phyloP scores from a whole-genome alignment of 64 coral and sea anemone species.

The Stylophora pistillata region DNA sequence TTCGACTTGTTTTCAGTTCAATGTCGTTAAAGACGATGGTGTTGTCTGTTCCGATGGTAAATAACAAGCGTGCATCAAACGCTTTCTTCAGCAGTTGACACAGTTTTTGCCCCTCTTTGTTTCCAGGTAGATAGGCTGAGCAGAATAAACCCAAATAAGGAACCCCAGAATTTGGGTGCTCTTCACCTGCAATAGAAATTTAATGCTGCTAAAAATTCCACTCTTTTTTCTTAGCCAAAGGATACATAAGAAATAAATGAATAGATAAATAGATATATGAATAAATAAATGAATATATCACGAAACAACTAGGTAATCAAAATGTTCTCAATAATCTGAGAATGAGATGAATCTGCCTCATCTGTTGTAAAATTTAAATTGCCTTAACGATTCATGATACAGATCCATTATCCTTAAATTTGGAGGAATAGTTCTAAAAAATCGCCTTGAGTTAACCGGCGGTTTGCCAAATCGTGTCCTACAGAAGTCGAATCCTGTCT shows the following conservation, averaged over 20 bases:
- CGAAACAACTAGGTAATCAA: too few relatives aligned
- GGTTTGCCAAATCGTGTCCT: too few relatives aligned
- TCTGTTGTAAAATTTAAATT: too few relatives aligned
- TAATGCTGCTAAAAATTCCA: background rate
- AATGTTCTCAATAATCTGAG: too few relatives aligned
- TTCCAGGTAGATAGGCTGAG: background rate
- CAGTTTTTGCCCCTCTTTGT: background rate
- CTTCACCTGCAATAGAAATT: background rate
- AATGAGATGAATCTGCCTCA: too few relatives aligned
- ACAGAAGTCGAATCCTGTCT: too few relatives aligned
- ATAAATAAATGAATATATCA: too few relatives aligned
- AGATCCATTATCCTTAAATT: too few relatives aligned
- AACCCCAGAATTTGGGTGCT: constrained; percentile 23
- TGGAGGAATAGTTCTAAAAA: too few relatives aligned
- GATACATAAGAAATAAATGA: background rate
- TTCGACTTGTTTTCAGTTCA: constrained; percentile 17
- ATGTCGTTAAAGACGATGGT: constrained; percentile 5
- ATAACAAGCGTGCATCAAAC: background rate
- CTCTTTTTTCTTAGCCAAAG: background rate
- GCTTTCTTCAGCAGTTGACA: background rate
- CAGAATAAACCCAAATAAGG: constrained; percentile 14
- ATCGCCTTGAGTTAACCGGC: too few relatives aligned
- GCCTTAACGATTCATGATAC: too few relatives aligned
- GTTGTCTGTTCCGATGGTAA: constrained; percentile 5
- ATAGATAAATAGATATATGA: background rate